These are phyloP conservation scores for Pseudoatta argentina DNA, from an alignment of 1,140 invertebrate genomes.

Conservation along the genomic window DNA sequence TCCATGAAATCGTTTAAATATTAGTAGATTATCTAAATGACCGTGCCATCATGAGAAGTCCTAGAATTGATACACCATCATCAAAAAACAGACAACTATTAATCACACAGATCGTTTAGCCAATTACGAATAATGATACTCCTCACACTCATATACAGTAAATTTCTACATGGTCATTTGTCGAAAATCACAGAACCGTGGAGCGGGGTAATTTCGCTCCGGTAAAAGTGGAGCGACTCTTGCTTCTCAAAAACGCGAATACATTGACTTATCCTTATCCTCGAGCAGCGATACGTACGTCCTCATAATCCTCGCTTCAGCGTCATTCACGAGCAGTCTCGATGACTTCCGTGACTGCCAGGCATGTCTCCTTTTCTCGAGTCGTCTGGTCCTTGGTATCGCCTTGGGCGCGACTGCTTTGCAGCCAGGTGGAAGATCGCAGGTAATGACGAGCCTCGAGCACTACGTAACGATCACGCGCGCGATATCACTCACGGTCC, in stretches of 20 bases:
- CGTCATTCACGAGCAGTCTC: slow-evolving; percentile 54
- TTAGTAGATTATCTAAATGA: neutral
- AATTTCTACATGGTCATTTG: neutral
- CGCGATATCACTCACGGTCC: neutral
- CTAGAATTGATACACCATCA: neutral
- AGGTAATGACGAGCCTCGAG: neutral
- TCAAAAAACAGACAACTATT: neutral
- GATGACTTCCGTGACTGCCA: slow-evolving; percentile 34
- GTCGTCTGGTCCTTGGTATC: slow-evolving; percentile 7
- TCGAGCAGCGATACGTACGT: slow-evolving; percentile 64
- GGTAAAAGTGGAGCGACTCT: slow-evolving; percentile 53
- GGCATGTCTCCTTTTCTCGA: slow-evolving; percentile 32
- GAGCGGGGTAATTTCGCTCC: neutral
- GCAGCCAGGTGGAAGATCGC: neutral
- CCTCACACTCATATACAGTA: neutral
- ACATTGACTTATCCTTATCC: slow-evolving; percentile 18
- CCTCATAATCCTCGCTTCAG: slow-evolving; percentile 64
- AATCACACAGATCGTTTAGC: neutral
- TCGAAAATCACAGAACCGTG: neutral
- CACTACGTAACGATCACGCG: slow-evolving; percentile 42
- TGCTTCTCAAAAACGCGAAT: slow-evolving; percentile 22
- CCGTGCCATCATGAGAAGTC: neutral
- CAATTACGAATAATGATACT: neutral
- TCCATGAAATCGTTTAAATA: slow-evolving; percentile 6
- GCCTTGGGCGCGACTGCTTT: neutral